These are phyloP conservation scores for Agapostemon virescens DNA, from an alignment of 2,888 invertebrate species.

Conservation along the genomic window DNA sequence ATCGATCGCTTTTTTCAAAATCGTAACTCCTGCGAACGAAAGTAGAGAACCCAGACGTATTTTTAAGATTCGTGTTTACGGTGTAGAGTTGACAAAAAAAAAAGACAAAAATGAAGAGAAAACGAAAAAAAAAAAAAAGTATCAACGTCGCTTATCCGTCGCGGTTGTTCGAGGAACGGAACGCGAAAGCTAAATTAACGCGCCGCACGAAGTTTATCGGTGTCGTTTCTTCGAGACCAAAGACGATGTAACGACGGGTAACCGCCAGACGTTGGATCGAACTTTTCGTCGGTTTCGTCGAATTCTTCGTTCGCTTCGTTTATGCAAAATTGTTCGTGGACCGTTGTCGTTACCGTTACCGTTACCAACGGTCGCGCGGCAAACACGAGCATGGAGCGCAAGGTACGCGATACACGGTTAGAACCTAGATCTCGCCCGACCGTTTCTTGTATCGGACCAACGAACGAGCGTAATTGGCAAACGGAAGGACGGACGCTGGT, in stretches of 20 bases:
- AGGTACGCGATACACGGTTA: background rate
- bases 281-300: too few species aligned
- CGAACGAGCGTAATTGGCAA: background rate
- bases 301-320: background rate
- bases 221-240: constrained; percentile 41
- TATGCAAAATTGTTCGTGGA: background rate
- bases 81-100: constrained; percentile 26
- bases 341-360: too few species aligned
- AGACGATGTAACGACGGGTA: constrained; percentile 22
- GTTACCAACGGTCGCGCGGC: too few species aligned
- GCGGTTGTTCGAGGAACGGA: constrained; percentile 7
- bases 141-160: constrained; percentile 11
- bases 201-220: constrained; percentile 22
- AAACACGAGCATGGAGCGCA: too few species aligned
- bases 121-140: constrained; percentile 23
- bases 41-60: background rate
- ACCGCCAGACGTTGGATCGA: background rate
- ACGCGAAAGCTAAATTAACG: constrained; percentile 15
- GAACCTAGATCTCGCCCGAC: background rate
- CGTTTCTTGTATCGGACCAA: background rate
- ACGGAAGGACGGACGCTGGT: background rate
- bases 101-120: too few species aligned
- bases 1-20: background rate
- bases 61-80: constrained; percentile 27
- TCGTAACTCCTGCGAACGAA: background rate